These are phyloP conservation scores for Temnopleurus reevesii DNA, from an alignment of 53 echinoderm and acorn worm genomes.

Conservation along the genomic window DNA sequence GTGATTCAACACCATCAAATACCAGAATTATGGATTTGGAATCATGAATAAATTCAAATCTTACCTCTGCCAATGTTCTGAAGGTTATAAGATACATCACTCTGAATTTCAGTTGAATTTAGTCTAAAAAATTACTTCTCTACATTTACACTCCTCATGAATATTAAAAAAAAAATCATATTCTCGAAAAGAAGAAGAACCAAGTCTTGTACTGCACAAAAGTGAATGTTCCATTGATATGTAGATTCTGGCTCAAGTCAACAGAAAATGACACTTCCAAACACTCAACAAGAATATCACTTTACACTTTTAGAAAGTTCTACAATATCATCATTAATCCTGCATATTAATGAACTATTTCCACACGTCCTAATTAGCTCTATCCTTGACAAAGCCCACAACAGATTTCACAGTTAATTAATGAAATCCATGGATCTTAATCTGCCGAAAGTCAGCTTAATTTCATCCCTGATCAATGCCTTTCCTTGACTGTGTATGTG, in stretches of 20 bases:
- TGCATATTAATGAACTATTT: background rate
- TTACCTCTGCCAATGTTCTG: conserved; percentile 22
- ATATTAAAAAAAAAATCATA: background rate
- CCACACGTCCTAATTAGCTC: background rate
- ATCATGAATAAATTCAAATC: background rate
- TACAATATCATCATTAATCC: background rate
- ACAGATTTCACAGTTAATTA: conserved; percentile 18
- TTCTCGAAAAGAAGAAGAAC: background rate
- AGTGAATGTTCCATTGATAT: background rate
- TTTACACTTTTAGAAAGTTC: background rate
- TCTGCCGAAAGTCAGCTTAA: background rate
- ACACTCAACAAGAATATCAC: background rate
- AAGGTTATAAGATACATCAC: conserved; percentile 31
- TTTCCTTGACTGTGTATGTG: background rate
- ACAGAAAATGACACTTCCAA: background rate
- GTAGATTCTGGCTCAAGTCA: background rate
- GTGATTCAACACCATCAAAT: too few relatives aligned
- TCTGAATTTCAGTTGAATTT: background rate
- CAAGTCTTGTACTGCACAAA: background rate
- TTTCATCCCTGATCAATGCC: background rate
- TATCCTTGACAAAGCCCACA: background rate
- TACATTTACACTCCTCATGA: background rate
- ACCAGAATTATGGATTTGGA: too few relatives aligned
- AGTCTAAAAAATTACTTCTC: background rate
- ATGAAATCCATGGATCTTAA: background rate